phyloP scores from a whole-genome alignment of 2,888 invertebrate genomes.

The Melanargia galathea region DNA sequence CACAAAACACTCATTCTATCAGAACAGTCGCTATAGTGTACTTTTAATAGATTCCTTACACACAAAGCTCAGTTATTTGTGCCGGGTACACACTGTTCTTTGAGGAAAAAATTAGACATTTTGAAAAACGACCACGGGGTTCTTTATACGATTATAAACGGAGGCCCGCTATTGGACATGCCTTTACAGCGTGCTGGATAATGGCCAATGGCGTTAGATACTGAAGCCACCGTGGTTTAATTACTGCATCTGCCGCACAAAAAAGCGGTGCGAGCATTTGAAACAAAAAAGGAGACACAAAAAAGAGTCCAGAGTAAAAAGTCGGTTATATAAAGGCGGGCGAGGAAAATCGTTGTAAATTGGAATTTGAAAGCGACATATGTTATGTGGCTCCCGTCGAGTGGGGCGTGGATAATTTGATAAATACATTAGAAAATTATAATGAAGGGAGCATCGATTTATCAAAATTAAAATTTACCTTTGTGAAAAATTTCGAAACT shows the following conservation, averaged over 20 bases:
- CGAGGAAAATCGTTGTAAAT: conserved; percentile 72
- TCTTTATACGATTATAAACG: conserved; percentile 62
- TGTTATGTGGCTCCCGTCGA: conserved; percentile 29
- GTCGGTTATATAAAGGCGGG: conserved; percentile 45
- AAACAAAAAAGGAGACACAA: conserved; percentile 55
- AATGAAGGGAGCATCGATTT: conserved; percentile 1
- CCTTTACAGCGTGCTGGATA: conserved; percentile 49
- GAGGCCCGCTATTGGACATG: conserved; percentile 56
- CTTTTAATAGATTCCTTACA: conserved; percentile 63
- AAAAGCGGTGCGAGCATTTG: conserved; percentile 49
- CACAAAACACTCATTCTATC: conserved; percentile 55
- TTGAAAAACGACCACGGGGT: conserved; percentile 50
- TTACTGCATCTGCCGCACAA: conserved; percentile 57
- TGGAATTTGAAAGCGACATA: conserved; percentile 49
- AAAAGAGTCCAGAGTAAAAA: conserved; percentile 43
- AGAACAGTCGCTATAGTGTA: conserved; percentile 50
- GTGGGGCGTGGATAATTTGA: conserved; percentile 23
- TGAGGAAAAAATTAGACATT: conserved; percentile 55
- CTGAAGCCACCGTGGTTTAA: conserved; percentile 54
- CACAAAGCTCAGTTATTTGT: conserved; percentile 65
- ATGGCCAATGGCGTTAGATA: conserved; percentile 61
- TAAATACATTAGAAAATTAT: conserved; percentile 20
- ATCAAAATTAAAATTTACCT: background rate
- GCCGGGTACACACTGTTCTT: conserved; percentile 52
- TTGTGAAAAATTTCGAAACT: background rate